Percentiles rank a stretch among this genome's conserved stretches.
Evolutionary conservation across 2,797 vertebrate genomes (phyloP).

Genomic region (Acrocephalus scirpaceus): DNA sequence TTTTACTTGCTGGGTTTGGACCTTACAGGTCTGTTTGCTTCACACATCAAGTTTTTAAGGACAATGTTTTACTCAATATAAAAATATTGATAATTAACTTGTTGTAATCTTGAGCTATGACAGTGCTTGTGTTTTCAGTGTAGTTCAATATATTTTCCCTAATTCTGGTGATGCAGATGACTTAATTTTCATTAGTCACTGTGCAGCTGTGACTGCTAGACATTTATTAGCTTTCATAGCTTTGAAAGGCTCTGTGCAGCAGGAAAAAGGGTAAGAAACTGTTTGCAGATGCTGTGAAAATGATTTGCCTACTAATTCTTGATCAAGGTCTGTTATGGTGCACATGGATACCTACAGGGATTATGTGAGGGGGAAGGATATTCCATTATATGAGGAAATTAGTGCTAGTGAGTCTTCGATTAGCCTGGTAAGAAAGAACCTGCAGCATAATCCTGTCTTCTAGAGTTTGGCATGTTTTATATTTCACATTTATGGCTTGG

Average conservation of each 20-base stretch:
- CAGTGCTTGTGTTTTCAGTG: background rate
- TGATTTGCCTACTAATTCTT: background rate
- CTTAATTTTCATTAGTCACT: background rate
- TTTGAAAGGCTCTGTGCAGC: background rate
- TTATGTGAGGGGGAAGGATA: background rate
- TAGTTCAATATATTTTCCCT: background rate
- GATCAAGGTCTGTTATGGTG: background rate
- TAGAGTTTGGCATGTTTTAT: background rate
- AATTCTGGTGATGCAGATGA: background rate
- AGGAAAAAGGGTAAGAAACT: background rate
- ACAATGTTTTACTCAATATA: background rate
- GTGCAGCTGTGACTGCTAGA: background rate
- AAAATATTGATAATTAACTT: background rate
- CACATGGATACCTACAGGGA: background rate
- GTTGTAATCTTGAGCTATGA: background rate
- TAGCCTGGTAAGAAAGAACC: background rate
- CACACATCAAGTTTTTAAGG: background rate
- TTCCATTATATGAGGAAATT: background rate
- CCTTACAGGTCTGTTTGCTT: background rate
- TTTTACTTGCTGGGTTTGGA: background rate
- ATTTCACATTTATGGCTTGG: background rate
- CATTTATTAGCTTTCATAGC: background rate
- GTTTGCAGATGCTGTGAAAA: background rate
- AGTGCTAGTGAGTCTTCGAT: background rate
- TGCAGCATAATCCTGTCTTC: background rate